Conservation (phyloP, 2,797 vertebrate genomes). For the Setipinna tenuifilis region DNA sequence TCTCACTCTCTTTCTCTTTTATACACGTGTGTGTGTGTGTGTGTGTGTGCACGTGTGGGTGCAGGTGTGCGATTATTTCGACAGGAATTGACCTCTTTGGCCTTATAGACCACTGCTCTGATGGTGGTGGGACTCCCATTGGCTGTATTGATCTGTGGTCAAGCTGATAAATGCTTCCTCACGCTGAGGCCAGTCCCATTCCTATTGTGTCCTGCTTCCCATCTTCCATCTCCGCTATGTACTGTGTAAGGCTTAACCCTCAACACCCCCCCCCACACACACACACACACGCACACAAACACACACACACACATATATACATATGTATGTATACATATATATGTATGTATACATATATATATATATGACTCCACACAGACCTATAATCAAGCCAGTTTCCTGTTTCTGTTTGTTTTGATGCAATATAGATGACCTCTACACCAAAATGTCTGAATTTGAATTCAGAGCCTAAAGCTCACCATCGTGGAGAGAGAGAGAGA, state of each 20-base stretch:
- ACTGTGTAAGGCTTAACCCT: not conserved
- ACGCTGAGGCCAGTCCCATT: not conserved
- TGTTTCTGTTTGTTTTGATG: not conserved
- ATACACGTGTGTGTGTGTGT: not conserved
- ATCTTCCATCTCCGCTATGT: not conserved
- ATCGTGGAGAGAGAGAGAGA: not conserved
- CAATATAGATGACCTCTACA: not conserved
- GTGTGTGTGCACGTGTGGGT: not conserved
- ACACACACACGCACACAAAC: not conserved
- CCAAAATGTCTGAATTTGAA: not conserved
- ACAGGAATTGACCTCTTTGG: not conserved
- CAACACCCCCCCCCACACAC: not conserved
- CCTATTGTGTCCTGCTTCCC: not conserved
- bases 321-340: not conserved
- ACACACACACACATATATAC: not conserved
- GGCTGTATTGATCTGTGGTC: constrained; percentile 6
- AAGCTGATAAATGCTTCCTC: not conserved
- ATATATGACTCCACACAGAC: not conserved
- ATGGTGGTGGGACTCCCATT: not conserved
- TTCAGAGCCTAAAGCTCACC: not conserved
- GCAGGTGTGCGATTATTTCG: not conserved
- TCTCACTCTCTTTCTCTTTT: not conserved
- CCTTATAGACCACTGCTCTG: not conserved
- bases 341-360: not conserved
- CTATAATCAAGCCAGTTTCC: not conserved